Evolutionary conservation across 2,888 invertebrate genomes (phyloP).

Genomic region (Molorchus minor): DNA sequence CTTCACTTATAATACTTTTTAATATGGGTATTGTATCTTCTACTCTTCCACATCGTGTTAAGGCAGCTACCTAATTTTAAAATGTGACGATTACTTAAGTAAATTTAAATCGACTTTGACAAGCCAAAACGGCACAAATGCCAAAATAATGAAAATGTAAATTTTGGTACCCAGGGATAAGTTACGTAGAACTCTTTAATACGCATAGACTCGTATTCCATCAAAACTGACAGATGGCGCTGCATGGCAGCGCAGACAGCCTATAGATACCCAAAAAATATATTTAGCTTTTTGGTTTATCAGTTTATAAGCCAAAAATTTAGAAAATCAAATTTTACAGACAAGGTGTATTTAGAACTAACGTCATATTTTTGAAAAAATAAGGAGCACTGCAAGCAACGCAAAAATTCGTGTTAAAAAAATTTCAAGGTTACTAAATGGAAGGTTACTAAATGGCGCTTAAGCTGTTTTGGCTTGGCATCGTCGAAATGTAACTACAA

Average conservation of each 20-base stretch:
- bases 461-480: not conserved
- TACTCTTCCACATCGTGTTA: conserved; percentile 69
- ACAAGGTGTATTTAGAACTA: too few relatives aligned
- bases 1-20: conserved; percentile 67
- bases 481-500: not conserved
- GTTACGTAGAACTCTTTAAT: not conserved
- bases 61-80: conserved; percentile 63
- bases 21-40: conserved; percentile 73
- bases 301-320: too few relatives aligned
- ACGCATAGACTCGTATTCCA: not conserved
- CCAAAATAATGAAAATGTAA: not conserved
- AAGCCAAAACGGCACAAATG: too few relatives aligned
- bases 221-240: not conserved
- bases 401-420: not conserved
- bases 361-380: too few relatives aligned
- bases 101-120: too few relatives aligned
- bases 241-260: too few relatives aligned
- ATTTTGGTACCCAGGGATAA: not conserved
- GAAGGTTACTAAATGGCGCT: not conserved
- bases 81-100: too few relatives aligned
- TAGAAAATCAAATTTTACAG: too few relatives aligned
- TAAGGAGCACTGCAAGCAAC: not conserved
- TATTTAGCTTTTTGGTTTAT: too few relatives aligned
- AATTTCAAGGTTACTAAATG: not conserved
- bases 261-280: too few relatives aligned